A percentile compares a stretch with the other conserved stretches of the same genome.
Evolutionary conservation across 2,888 invertebrate species (phyloP).

Genomic region (Teleogryllus oceanicus): DNA sequence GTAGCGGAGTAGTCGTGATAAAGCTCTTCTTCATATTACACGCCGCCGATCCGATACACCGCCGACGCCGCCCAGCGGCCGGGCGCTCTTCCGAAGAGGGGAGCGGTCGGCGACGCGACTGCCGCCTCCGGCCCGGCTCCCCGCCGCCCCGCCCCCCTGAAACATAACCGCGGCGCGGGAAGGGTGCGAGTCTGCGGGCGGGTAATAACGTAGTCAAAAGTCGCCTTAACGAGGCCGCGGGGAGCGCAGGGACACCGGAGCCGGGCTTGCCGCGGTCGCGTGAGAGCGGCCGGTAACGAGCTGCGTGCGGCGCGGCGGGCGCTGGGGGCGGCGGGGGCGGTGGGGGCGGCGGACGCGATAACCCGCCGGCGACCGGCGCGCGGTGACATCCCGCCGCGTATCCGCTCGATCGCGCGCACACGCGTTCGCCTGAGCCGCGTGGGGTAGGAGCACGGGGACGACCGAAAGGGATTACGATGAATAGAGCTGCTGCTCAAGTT

Average conservation of each 20-base stretch:
- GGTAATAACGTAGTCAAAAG: conserved; percentile 4
- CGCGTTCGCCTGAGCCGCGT: no score
- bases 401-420: no score
- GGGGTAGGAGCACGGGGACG: no score
- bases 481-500: no score
- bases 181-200: neutral
- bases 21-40: no score
- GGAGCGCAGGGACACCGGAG: neutral
- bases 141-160: neutral
- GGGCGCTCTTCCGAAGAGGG: no score
- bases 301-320: neutral
- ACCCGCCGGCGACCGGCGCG: no score
- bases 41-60: no score
- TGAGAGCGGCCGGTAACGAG: neutral
- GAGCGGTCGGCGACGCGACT: neutral
- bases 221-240: conserved; percentile 4
- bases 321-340: neutral
- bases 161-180: neutral
- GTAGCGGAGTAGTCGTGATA: no score
- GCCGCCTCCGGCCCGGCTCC: neutral
- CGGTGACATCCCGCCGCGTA: no score
- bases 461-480: no score
- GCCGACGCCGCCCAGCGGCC: no score
- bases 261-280: neutral
- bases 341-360: neutral